Evolutionary conservation across 2,113 vertebrate genomes (phyloP), one percentile per base, ranked within the genome.

Genomic region (Megaptera novaeangliae): DNA sequence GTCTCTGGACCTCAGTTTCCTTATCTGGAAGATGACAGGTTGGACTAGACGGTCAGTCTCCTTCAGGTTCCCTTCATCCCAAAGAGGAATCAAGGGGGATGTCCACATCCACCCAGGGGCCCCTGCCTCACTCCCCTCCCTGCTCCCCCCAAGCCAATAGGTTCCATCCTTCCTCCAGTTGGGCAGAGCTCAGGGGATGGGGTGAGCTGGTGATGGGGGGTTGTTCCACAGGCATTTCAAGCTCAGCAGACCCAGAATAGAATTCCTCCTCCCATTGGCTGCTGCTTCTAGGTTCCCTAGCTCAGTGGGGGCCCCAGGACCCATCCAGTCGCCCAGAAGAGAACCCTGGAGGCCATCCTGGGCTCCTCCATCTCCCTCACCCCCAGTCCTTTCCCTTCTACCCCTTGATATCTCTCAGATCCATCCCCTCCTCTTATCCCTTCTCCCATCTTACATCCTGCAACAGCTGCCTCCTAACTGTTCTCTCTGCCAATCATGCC

Each of bases 61-160:
- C 23, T 31, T n/a, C 5, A 36, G 46, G 39, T 13, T 84, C 23
- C 25, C n/a, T 64, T 64, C 39, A 11, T 21, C 25, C 39, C 17
- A 10, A 44, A 13, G 17, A 92, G 8, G 29, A 41, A 29, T 31
- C 21, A 14, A 6, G 77, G 31, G 23, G 2, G 18, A 44, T 18
- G 34, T 25, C 29, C 29, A 5, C 29, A 11, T 12, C 3, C 23
- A 7, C 3, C 18, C 15, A 1, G n/a, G 9, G 13, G 0, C 18
- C 52, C 36, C 13, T 4, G 17, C 20, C 29, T 80, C 29, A 0
- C 21, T 69, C 20, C 6, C 23, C 44, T 39, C 81, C 21, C 25
- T 1, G 25, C 6, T 44, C 2, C 29, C 39, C 5, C 27, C 7
- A 46, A 41, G 13, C 61, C 21, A 41, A 0, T 8, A 52, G 44